Base-by-base conservation (phyloP, 2,797 vertebrate species). In the Pseudomugil tenellus region DNA sequence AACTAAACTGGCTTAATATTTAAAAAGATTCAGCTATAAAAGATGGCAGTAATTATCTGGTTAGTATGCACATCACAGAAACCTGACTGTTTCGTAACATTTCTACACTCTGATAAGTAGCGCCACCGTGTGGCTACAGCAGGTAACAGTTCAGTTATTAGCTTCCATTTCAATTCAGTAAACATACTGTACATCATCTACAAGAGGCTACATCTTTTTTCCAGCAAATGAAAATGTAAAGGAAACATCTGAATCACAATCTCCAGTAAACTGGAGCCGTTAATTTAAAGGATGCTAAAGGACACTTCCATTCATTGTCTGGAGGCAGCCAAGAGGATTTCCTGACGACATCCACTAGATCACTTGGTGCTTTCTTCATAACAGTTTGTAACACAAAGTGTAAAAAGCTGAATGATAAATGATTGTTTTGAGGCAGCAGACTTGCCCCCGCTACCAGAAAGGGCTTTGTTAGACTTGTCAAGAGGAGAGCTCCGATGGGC, bases 291-390 rank as follows among this genome's bases (percentile, higher is more conserved):
- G 88, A 89, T 79, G 81, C 84, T 87, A 39, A 72, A 81, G 63
- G 87, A 89, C 78, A 89, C 86, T 91, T 91, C 87, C 92, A 90
- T 90, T 90, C 72, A 91, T 90, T 89, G 87, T 91, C 76, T 80
- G 48, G 34, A 43, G 29, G 65, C 70, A 77, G 72, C 67, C 39
- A 10, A 74, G 68, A 91, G 92, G 92, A 93, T 92, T 91, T 93
- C 93, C 92, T 90, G 64, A 67, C 56, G 61, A 82, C 72, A 79
- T 74, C 76, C 82, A 75, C 70, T 77, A 39, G 71, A 87, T 73
- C 76, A 67, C 65, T 85, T 58, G 29, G 55, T 46, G 69, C 66
- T 69, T 48, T 67, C 72, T 52, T 81, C 82, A 54, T 61, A 35
- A 32, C 62, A 71, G 39, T 62, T 49, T 4, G 55, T 37, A 41